Evolutionary conservation across 2,888 invertebrate species (phyloP), one percentile per base, ranked within the genome.

Genomic region (Caenorhabditis sp.): DNA sequence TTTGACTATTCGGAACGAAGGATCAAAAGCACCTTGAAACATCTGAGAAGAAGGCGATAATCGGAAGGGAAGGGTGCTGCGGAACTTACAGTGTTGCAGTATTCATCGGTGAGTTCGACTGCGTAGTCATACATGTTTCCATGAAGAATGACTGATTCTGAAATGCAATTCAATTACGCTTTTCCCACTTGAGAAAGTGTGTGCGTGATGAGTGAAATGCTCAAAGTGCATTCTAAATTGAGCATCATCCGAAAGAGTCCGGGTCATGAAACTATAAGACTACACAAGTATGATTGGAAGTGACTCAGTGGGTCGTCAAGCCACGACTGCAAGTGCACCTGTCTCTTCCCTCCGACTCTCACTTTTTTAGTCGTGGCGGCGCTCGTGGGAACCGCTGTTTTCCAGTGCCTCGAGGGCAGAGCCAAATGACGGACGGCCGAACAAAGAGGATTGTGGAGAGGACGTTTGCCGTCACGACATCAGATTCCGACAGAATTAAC

Each of bases 21-120:
- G 66, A 17, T 56, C 37, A 32, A 53, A 66, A 1, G 66, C 74
- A 13, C 61, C 66, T 6, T 48, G 30, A 26, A 75, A 75, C 13
- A 26, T 32, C 74, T 75, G 62, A 26, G 66, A 37, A 30, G n/a
- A 22, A 39, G 13, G 17, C 9, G n/a, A n/a, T 43, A 27, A 8
- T 45, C 27, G 9, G 30, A 50, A 27, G 15, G n/a, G 27, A 30
- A 43, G 13, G n/a, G 6, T n/a, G n/a, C n/a, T 26, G 26, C 6
- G 39, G 9, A 56, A 56, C 39, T 39, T 43, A 75, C 74, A 9
- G 27, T 62, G 15, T 43, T 41, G 37, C 74, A 75, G 43, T 56
- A 75, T 6, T 65, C 65, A 30, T 50, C 46, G 24, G 32, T 41
- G 7, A 73, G 2, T 5, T 59, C 27, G 9, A 73, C 48, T 3